These are phyloP conservation scores for Pseudolaguvia tuberculata DNA, from an alignment of 2,113 vertebrate species.

Conservation along the genomic window DNA sequence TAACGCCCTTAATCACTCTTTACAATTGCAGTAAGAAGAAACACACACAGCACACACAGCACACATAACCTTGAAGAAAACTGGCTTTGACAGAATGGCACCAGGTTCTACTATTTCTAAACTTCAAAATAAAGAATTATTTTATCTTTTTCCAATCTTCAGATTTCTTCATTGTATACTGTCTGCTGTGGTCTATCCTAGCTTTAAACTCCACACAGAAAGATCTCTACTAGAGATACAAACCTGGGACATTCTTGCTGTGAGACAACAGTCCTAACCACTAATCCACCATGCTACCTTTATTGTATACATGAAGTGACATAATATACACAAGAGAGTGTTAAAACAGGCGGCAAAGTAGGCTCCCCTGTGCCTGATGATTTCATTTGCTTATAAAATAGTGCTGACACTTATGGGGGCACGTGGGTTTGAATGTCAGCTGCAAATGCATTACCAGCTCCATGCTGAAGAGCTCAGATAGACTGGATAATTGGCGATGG, in stretches of 20 bases:
- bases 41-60: too few species aligned
- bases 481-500: conserved; percentile 31
- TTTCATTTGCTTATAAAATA: conserved; percentile 45
- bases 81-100: neutral
- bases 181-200: too few species aligned
- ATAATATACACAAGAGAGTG: neutral
- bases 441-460: conserved; percentile 32
- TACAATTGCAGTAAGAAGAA: too few species aligned
- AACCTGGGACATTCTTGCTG: too few species aligned
- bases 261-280: too few species aligned
- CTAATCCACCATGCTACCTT: too few species aligned
- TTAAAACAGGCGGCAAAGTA: neutral
- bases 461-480: conserved; percentile 43
- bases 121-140: neutral
- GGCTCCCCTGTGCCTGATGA: conserved; percentile 42
- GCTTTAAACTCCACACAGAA: too few species aligned
- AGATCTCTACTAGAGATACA: too few species aligned
- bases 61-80: neutral
- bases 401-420: conserved; percentile 1
- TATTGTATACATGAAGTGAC: neutral
- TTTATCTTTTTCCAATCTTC: neutral
- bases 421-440: conserved; percentile 30
- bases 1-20: too few species aligned
- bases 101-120: neutral
- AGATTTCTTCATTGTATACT: neutral